Evolutionary conservation across 2,888 invertebrate species (phyloP).

Genomic region (Plemyria rubiginata): DNA sequence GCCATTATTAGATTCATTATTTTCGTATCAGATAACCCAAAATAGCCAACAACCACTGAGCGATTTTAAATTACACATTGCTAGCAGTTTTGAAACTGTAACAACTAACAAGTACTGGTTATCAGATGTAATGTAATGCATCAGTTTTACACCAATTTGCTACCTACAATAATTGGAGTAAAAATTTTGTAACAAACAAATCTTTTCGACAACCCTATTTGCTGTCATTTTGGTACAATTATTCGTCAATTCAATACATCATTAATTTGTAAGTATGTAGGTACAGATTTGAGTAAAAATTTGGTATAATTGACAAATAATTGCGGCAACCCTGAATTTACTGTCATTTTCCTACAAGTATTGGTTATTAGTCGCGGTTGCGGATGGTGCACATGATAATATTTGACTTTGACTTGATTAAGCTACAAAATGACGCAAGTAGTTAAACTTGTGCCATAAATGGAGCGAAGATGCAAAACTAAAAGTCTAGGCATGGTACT

Average conservation of each 20-base stretch:
- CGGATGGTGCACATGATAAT: too few relatives aligned
- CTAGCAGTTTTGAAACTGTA: conserved; percentile 34
- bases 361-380: too few relatives aligned
- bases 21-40: conserved; percentile 25
- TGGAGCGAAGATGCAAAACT: too few relatives aligned
- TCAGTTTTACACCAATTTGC: too few relatives aligned
- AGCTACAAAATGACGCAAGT: too few relatives aligned
- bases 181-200: conserved; percentile 8
- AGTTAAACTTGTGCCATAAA: too few relatives aligned
- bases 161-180: conserved; percentile 18
- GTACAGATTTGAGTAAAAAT: conserved; percentile 19
- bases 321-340: neutral
- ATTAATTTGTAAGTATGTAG: too few relatives aligned
- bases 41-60: conserved; percentile 24
- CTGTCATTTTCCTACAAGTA: neutral
- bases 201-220: neutral
- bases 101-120: conserved; percentile 7
- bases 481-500: too few relatives aligned
- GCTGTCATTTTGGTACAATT: neutral
- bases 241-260: too few relatives aligned
- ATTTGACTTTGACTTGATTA: too few relatives aligned
- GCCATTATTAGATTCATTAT: conserved; percentile 19
- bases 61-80: conserved; percentile 33
- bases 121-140: conserved; percentile 17
- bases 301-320: conserved; percentile 1